Percentiles rank a stretch among this genome's conserved stretches.
Conservation (phyloP, 2,888 invertebrate species). For the Ormia ochracea region DNA sequence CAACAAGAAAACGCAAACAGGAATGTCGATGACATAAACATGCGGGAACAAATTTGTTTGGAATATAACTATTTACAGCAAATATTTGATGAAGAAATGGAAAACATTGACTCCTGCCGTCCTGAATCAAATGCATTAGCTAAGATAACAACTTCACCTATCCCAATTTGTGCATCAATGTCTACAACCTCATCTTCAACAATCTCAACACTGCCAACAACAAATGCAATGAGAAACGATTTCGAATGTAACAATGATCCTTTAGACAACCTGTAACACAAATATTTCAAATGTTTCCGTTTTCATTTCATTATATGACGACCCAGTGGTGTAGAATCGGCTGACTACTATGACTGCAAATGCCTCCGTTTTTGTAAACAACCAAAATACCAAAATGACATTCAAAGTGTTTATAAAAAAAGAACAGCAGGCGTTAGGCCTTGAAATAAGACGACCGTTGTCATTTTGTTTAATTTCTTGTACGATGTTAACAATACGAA, state of each 20-base stretch:
- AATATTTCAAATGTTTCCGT: constrained; percentile 41
- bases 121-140: constrained; percentile 1
- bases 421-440: background rate
- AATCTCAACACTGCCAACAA: constrained; percentile 11
- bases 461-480: background rate
- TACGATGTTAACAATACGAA: background rate
- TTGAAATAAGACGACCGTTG: background rate
- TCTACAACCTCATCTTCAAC: background rate
- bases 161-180: background rate
- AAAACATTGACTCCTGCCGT: constrained; percentile 46
- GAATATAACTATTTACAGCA: constrained; percentile 9
- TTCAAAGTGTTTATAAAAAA: background rate
- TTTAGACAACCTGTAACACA: constrained; percentile 57
- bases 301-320: constrained; percentile 50
- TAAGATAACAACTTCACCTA: background rate
- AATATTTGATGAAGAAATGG: constrained; percentile 34
- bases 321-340: constrained; percentile 7
- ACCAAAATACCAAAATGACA: background rate
- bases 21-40: background rate
- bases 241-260: constrained; percentile 41
- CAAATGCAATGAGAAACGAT: background rate
- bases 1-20: background rate
- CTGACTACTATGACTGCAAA: background rate
- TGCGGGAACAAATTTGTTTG: background rate
- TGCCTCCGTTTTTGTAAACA: constrained; percentile 6